Evolutionary conservation across 2,797 vertebrate genomes (phyloP).

Genomic region (Pantherophis alleghaniensis): DNA sequence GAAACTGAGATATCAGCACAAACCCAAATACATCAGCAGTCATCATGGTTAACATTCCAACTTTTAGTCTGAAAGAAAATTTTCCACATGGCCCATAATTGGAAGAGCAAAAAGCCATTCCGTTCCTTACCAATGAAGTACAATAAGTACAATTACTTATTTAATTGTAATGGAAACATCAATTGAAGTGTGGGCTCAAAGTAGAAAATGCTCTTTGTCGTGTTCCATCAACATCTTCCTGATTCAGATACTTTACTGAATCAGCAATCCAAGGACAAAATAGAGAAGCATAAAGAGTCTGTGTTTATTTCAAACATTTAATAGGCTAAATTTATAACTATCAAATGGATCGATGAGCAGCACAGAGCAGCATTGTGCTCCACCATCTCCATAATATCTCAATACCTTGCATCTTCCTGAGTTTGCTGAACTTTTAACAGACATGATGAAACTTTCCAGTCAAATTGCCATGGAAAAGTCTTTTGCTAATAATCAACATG

Average conservation of each 20-base stretch:
- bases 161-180: neutral
- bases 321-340: neutral
- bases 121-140: neutral
- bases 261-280: neutral
- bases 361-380: neutral
- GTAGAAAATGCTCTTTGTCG: neutral
- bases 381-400: neutral
- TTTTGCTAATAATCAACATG: neutral
- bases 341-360: neutral
- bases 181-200: neutral
- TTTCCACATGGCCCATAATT: neutral
- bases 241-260: neutral
- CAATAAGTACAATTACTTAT: neutral
- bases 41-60: neutral
- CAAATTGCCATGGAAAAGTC: neutral
- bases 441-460: neutral
- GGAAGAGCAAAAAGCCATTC: neutral
- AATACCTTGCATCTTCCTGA: neutral
- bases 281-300: neutral
- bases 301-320: neutral
- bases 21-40: neutral
- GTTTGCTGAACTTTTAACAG: neutral
- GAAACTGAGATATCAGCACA: neutral
- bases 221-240: neutral
- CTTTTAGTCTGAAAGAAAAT: neutral